phyloP scores from a whole-genome alignment of 2,888 invertebrate genomes.

The Pogonocherus hispidulus region DNA sequence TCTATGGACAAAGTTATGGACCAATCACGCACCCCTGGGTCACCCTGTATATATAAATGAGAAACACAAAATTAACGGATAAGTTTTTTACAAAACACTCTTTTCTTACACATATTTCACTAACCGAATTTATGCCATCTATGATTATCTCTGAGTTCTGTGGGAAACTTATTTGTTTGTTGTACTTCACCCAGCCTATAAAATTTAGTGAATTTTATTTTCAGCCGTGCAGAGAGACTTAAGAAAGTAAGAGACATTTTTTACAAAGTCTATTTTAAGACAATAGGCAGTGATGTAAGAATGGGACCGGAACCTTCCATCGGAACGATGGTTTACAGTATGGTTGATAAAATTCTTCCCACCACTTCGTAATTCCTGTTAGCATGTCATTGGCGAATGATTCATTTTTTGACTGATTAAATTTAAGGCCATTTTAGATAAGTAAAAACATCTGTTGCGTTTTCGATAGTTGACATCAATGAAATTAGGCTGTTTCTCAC shows the following conservation, averaged over 20 bases:
- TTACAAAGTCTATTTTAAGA: conserved; percentile 69
- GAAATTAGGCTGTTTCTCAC: too few species aligned
- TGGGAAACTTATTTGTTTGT: too few species aligned
- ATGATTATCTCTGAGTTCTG: too few species aligned
- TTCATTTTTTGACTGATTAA: conserved; percentile 40
- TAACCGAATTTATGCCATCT: too few species aligned
- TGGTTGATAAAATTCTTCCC: conserved; percentile 71
- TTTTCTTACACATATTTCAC: too few species aligned
- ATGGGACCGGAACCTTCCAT: conserved; percentile 70
- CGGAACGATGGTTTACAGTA: conserved; percentile 71
- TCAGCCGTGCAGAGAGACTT: conserved; percentile 70
- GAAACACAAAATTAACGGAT: too few species aligned
- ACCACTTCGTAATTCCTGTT: conserved; percentile 15
- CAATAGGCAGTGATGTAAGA: conserved; percentile 69
- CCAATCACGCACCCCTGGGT: too few species aligned
- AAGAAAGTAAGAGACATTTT: conserved; percentile 72
- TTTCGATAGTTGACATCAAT: neutral
- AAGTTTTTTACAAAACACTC: too few species aligned
- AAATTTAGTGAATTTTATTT: too few species aligned
- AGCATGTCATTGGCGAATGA: conserved; percentile 33
- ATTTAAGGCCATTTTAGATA: conserved; percentile 28
- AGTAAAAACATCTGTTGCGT: conserved; percentile 2
- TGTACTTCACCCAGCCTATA: too few species aligned
- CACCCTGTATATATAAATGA: too few species aligned
- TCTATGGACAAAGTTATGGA: too few species aligned